Percentiles rank a stretch among this genome's conserved stretches.
Evolutionary conservation across 2,113 vertebrate species (phyloP).

Genomic region (Pachypanchax playfairii): DNA sequence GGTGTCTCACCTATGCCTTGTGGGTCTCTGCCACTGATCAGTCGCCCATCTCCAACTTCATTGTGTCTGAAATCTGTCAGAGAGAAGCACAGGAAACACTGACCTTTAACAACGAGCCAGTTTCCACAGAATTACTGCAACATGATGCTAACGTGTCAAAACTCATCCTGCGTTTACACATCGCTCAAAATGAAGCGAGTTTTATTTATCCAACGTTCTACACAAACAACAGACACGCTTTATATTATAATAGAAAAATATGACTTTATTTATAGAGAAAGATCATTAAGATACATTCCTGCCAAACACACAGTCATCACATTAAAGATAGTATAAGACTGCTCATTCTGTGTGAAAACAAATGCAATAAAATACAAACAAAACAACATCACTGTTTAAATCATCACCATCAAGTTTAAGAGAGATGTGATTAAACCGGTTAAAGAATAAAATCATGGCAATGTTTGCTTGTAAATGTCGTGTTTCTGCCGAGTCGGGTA

Average conservation of each 20-base stretch:
- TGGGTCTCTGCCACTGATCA: constrained; percentile 59
- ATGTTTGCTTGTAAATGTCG: constrained; percentile 7
- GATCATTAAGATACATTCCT: constrained; percentile 82
- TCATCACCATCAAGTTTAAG: constrained; percentile 47
- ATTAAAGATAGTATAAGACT: constrained; percentile 72
- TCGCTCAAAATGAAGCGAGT: neutral
- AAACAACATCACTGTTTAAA: constrained; percentile 41
- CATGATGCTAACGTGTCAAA: neutral
- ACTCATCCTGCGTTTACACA: neutral
- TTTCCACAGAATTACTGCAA: neutral
- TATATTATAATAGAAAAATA: constrained; percentile 92
- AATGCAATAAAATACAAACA: constrained; percentile 59
- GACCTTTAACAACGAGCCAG: constrained; percentile 15
- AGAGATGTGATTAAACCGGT: constrained; percentile 24
- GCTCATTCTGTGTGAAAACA: constrained; percentile 65
- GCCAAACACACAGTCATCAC: constrained; percentile 75
- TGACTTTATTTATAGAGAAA: constrained; percentile 97
- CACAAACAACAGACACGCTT: constrained; percentile 5
- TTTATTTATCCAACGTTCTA: too few relatives aligned
- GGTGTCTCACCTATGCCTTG: constrained; percentile 69
- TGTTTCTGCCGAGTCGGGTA: constrained; percentile 16
- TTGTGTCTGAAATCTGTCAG: constrained; percentile 67
- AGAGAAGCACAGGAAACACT: constrained; percentile 45
- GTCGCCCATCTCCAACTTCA: constrained; percentile 70
- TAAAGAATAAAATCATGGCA: constrained; percentile 2